Conservation (phyloP, 2,797 vertebrate genomes). For the Thalassophryne amazonica region DNA sequence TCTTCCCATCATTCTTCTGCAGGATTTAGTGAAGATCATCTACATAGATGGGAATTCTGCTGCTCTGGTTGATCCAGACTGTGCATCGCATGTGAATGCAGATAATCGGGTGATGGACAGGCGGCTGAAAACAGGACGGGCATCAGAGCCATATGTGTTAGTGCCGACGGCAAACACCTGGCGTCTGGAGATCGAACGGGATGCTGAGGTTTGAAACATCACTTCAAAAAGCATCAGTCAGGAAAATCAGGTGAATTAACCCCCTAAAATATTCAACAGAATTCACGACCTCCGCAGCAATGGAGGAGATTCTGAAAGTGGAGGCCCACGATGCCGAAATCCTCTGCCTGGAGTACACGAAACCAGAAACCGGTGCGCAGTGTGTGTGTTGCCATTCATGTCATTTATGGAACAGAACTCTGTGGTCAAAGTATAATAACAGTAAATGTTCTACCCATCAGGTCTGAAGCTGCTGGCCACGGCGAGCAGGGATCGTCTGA, state of each 20-base stretch:
- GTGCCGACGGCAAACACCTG: slow-evolving; percentile 92
- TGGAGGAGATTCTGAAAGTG: slow-evolving; percentile 87
- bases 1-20: not conserved
- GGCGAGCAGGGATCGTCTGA: slow-evolving; percentile 90
- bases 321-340: slow-evolving; percentile 94
- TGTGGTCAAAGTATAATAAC: not conserved
- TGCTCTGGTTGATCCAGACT: slow-evolving; percentile 83
- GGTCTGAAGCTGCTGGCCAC: slow-evolving; percentile 91
- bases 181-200: slow-evolving; percentile 94
- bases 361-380: slow-evolving; percentile 82
- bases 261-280: slow-evolving; percentile 63
- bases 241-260: not conserved
- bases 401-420: not conserved
- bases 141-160: slow-evolving; percentile 90
- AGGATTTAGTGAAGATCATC: slow-evolving; percentile 92
- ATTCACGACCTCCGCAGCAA: slow-evolving; percentile 85
- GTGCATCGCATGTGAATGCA: slow-evolving; percentile 58
- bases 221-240: no score
- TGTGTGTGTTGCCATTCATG: not conserved
- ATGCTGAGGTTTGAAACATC: slow-evolving; percentile 97
- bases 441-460: slow-evolving; percentile 48
- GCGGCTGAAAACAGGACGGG: slow-evolving; percentile 82
- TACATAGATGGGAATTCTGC: slow-evolving; percentile 83
- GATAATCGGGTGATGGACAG: slow-evolving; percentile 82
- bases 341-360: slow-evolving; percentile 91